phyloP scores from a whole-genome alignment of 92 coral and sea anemone genomes.

The Virgularia gustaviana region DNA sequence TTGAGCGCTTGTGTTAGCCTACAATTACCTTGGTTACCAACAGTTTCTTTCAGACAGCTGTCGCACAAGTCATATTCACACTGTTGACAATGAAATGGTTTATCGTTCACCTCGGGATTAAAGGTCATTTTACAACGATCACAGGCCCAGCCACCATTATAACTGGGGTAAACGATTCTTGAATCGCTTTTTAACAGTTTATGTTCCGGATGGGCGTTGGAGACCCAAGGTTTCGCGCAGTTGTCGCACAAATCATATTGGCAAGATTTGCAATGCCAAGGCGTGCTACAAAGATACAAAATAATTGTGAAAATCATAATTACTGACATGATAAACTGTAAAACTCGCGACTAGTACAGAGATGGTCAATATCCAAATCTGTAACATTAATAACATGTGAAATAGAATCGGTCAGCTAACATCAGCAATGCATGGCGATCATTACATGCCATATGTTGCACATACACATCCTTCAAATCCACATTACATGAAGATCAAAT shows the following conservation, averaged over 20 bases:
- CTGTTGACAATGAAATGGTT: constrained; percentile 74
- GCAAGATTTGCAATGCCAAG: constrained; percentile 8
- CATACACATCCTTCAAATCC: too few relatives aligned
- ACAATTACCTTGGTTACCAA: constrained; percentile 32
- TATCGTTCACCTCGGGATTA: constrained; percentile 29
- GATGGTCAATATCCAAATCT: too few relatives aligned
- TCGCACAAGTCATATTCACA: constrained; percentile 80
- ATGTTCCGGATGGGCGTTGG: neutral
- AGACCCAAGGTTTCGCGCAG: neutral
- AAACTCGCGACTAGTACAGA: too few relatives aligned
- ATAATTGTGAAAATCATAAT: neutral
- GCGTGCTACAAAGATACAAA: neutral
- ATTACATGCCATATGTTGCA: too few relatives aligned
- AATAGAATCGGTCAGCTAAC: too few relatives aligned
- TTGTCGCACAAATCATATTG: constrained; percentile 6
- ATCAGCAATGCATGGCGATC: too few relatives aligned
- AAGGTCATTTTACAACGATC: constrained; percentile 57
- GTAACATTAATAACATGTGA: too few relatives aligned
- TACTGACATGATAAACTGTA: neutral
- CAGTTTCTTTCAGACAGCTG: constrained; percentile 50
- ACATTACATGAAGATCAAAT: too few relatives aligned
- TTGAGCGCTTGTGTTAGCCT: too few relatives aligned
- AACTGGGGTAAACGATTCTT: constrained; percentile 41
- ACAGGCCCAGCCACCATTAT: constrained; percentile 81
- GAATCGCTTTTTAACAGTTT: neutral